Conservation (phyloP, 2,797 vertebrate genomes). For the Antrozous pallidus region DNA sequence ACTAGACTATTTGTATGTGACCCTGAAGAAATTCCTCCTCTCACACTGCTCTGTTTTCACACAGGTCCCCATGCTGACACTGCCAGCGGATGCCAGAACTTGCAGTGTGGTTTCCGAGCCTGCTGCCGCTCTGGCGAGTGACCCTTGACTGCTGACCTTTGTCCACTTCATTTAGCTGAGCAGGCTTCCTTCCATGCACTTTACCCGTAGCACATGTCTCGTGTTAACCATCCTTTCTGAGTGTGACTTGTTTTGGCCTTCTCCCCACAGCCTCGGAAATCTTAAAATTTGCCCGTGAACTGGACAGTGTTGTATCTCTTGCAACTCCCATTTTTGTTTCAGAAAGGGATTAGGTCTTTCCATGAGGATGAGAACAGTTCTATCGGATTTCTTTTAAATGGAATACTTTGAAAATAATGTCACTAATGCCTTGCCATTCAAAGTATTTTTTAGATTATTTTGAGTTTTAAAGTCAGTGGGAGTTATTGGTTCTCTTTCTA, state of each 20-base stretch:
- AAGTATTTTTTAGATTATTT: conserved; percentile 77
- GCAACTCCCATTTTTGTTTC: conserved; percentile 74
- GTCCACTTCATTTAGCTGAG: conserved; percentile 84
- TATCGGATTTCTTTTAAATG: conserved; percentile 60
- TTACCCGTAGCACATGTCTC: conserved; percentile 87
- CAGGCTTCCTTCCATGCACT: conserved; percentile 92
- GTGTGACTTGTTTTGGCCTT: conserved; percentile 80
- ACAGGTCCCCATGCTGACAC: conserved; percentile 97
- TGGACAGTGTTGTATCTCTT: conserved; percentile 81
- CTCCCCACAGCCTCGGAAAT: conserved; percentile 73
- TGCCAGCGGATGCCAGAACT: conserved; percentile 99
- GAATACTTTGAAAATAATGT: conserved; percentile 70
- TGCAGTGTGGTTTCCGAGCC: conserved; percentile 99
- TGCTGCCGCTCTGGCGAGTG: conserved; percentile 99
- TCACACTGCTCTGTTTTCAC: conserved; percentile 84
- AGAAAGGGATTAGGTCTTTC: conserved; percentile 78
- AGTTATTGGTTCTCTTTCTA: conserved; percentile 60
- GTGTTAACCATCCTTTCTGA: conserved; percentile 82
- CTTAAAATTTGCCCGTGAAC: conserved; percentile 76
- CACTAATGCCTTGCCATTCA: conserved; percentile 80
- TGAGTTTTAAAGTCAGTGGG: conserved; percentile 73
- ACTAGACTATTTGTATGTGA: background rate
- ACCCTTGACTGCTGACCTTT: conserved; percentile 76
- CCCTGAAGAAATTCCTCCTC: conserved; percentile 73
- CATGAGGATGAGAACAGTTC: conserved; percentile 72